Evolutionary conservation across 2,113 vertebrate species (phyloP).

Genomic region (Perognathus longimembris): DNA sequence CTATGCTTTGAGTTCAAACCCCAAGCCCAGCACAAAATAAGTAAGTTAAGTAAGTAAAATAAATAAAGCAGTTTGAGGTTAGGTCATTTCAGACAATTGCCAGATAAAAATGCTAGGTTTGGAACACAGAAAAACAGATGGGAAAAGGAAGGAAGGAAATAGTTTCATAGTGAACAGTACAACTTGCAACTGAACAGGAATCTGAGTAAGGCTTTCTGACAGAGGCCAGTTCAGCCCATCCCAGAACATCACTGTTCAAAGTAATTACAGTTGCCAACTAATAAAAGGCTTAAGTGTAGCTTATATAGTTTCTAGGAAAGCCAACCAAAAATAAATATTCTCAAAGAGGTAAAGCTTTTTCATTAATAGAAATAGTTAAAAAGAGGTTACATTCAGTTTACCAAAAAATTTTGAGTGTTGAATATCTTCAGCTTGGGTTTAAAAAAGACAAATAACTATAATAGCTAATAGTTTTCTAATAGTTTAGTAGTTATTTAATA

Average conservation of each 20-base stretch:
- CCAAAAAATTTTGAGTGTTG: conserved; percentile 21
- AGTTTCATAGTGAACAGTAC: conserved; percentile 25
- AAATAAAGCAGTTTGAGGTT: neutral
- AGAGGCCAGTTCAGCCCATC: neutral
- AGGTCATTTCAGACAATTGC: conserved; percentile 14
- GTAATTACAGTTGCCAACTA: conserved; percentile 45
- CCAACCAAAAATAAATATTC: conserved; percentile 37
- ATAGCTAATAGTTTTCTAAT: neutral
- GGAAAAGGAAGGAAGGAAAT: conserved; percentile 43
- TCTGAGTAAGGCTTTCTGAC: neutral
- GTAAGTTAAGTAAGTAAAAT: no score
- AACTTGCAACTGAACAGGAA: neutral
- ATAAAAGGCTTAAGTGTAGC: neutral
- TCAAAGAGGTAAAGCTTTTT: conserved; percentile 50
- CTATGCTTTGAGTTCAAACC: no score
- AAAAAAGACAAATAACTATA: no score
- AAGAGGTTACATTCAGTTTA: conserved; percentile 36
- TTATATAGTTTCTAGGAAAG: conserved; percentile 44
- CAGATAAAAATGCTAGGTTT: conserved; percentile 31
- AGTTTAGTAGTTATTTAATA: neutral
- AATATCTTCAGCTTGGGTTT: neutral
- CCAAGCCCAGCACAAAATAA: no score
- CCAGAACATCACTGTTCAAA: conserved; percentile 1
- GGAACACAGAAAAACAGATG: conserved; percentile 27
- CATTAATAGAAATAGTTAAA: conserved; percentile 48